Conservation (phyloP, 2,797 vertebrate genomes). For the Pelobates cultripes region DNA sequence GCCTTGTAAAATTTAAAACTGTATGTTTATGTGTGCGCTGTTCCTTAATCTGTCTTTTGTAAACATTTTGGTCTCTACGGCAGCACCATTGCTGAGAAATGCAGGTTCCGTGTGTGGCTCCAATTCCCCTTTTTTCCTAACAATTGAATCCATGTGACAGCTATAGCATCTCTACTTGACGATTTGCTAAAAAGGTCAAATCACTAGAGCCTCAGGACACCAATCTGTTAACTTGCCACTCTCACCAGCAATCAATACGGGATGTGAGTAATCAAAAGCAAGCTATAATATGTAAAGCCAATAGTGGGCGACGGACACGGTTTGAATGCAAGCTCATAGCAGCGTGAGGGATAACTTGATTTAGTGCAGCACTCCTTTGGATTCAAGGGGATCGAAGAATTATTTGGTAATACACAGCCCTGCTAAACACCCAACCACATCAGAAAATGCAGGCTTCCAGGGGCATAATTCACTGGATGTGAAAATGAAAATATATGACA, state of each 20-base stretch:
- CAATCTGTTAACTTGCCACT: conserved; percentile 34
- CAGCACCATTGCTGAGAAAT: no score
- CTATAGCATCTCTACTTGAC: neutral
- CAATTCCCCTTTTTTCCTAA: no score
- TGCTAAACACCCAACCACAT: no score
- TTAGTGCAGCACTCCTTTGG: conserved; percentile 1
- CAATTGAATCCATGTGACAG: no score
- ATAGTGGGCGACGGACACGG: conserved; percentile 22
- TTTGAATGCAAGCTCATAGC: neutral
- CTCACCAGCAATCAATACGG: conserved; percentile 34
- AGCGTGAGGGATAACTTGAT: conserved; percentile 1
- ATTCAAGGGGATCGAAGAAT: neutral
- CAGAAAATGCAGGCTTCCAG: neutral
- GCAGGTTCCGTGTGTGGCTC: no score
- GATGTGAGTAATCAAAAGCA: conserved; percentile 37
- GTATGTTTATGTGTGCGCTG: no score
- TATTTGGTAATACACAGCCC: neutral
- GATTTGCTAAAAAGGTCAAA: conserved; percentile 41
- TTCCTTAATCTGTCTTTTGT: no score
- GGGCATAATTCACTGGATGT: neutral
- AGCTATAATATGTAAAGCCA: conserved; percentile 23
- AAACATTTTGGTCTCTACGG: no score
- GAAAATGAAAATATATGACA: neutral
- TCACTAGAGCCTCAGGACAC: conserved; percentile 36
- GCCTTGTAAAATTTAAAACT: no score